Base-by-base conservation (phyloP, 2,888 invertebrate species). In the Drosophila birchii region DNA sequence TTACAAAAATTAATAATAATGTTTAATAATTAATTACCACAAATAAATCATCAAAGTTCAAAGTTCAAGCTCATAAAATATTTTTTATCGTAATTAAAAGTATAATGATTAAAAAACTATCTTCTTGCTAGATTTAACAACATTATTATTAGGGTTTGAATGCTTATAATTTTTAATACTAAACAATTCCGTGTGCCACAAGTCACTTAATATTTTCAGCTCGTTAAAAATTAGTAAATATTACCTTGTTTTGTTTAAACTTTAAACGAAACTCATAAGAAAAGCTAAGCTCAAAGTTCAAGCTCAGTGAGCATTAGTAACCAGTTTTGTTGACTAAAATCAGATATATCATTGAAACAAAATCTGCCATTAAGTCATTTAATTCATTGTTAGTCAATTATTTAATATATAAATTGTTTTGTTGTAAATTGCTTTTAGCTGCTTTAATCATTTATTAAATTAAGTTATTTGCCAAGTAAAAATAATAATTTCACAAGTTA, bases 221-320 rank as follows among this genome's bases (percentile, higher is more conserved):
- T 54, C 14, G 18, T 14, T 58, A 14, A 26, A 59, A n/a, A n/a
- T 20, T 23, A 7, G 36, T 16, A 53, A 53, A 36, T 51, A 51
- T 51, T 51, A 16, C 5, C 36, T 36, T 11, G 36, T 5, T 20
- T 20, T 34, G 34, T 53, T 36, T 36, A 51, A 20, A 34, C 34
- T 34, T 34, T 14, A 36, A 53, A 29, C 4, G 9, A 32, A 58
- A 32, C 16, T 20, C n/a, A 29, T 39, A 57, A 6, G 39, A 29
- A 58, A 23, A 41, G 29, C 7, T 39, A 20, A 59, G 39, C 59
- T 41, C n/a, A 60, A 59, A 58, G 59, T 60, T 60, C 59, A 60
- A 60, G 39, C n/a, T 58, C 58, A 39, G 20, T 57, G 18, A 39
- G 20, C 56, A 55, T 38, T 59, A 20, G 18, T 38, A 56, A 59